Conservation (phyloP, 2,113 vertebrate species). For the Sebastes schlegelii region DNA sequence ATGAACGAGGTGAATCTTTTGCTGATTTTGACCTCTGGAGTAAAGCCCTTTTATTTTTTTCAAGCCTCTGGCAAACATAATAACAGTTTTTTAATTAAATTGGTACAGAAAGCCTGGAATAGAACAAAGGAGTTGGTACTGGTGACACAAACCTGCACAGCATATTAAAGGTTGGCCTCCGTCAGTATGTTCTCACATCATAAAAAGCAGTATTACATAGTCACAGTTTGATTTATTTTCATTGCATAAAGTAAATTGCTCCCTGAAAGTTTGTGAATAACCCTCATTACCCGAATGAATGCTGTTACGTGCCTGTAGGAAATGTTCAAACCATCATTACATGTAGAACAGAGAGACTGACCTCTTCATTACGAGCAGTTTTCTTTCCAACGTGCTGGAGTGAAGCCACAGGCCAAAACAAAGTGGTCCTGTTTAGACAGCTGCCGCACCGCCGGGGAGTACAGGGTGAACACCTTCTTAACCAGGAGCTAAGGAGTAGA, state of each 20-base stretch:
- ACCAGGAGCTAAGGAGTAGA: slow-evolving; percentile 62
- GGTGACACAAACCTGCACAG: not conserved
- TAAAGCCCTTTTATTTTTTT: not conserved
- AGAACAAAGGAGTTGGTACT: not conserved
- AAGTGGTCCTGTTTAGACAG: slow-evolving; percentile 87
- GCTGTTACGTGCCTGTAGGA: slow-evolving; percentile 1
- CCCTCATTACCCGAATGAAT: not conserved
- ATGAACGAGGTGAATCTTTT: slow-evolving; percentile 6
- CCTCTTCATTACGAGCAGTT: slow-evolving; percentile 82
- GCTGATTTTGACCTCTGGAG: slow-evolving; percentile 11
- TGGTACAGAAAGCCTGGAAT: slow-evolving; percentile 1
- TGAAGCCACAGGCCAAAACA: slow-evolving; percentile 83
- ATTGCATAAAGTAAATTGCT: not conserved
- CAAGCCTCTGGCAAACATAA: not conserved
- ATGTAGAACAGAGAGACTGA: slow-evolving; percentile 41
- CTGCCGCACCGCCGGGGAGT: slow-evolving; percentile 84
- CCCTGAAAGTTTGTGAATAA: not conserved
- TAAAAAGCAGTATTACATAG: not conserved
- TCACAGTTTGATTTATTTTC: slow-evolving; percentile 18
- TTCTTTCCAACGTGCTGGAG: slow-evolving; percentile 71
- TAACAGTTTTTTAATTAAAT: slow-evolving; percentile 9
- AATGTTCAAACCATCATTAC: slow-evolving; percentile 5
- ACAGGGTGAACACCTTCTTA: slow-evolving; percentile 87
- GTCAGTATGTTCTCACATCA: not conserved
- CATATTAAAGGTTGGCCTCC: not conserved